phyloP scores from a whole-genome alignment of 2,888 invertebrate genomes.

The Drosophila heteroneura region DNA sequence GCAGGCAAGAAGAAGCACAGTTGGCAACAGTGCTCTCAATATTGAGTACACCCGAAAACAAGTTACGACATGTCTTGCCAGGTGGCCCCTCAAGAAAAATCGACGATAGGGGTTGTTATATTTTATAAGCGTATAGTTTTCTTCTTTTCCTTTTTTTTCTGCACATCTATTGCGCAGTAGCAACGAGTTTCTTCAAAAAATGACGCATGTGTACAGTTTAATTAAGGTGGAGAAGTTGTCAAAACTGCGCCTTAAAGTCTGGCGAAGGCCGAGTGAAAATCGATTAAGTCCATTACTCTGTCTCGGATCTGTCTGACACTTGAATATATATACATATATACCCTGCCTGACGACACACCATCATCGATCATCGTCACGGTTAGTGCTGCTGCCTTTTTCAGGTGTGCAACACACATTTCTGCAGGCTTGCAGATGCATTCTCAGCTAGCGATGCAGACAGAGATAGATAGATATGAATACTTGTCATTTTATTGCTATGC shows the following conservation, averaged over 20 bases:
- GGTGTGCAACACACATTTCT: slow-evolving; percentile 49
- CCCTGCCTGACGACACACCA: slow-evolving; percentile 35
- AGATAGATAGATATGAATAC: slow-evolving; percentile 5
- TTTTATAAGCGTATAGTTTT: not conserved
- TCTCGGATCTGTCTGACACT: slow-evolving; percentile 22
- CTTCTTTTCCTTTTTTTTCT: slow-evolving; percentile 12
- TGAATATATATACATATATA: slow-evolving; percentile 12
- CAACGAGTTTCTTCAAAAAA: slow-evolving; percentile 55
- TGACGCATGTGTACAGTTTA: slow-evolving; percentile 35
- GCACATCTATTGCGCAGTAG: slow-evolving; percentile 62
- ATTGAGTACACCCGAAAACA: slow-evolving; percentile 40
- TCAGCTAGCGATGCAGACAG: not conserved
- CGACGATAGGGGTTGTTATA: slow-evolving; percentile 53
- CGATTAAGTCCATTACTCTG: slow-evolving; percentile 30
- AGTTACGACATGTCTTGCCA: slow-evolving; percentile 58
- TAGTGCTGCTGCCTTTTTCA: slow-evolving; percentile 43
- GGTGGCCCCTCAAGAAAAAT: slow-evolving; percentile 48
- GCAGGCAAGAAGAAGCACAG: slow-evolving; percentile 23
- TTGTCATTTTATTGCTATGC: slow-evolving; percentile 61
- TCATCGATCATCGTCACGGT: slow-evolving; percentile 67
- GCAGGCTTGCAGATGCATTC: slow-evolving; percentile 18
- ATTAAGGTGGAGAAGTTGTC: slow-evolving; percentile 55
- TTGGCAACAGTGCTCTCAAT: slow-evolving; percentile 59
- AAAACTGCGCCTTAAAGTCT: slow-evolving; percentile 55
- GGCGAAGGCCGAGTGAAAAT: slow-evolving; percentile 19